Percentiles rank a stretch among this genome's conserved stretches.
phyloP scores from a whole-genome alignment of 2,888 invertebrate genomes.

The Xestoiulus laeticollis region DNA sequence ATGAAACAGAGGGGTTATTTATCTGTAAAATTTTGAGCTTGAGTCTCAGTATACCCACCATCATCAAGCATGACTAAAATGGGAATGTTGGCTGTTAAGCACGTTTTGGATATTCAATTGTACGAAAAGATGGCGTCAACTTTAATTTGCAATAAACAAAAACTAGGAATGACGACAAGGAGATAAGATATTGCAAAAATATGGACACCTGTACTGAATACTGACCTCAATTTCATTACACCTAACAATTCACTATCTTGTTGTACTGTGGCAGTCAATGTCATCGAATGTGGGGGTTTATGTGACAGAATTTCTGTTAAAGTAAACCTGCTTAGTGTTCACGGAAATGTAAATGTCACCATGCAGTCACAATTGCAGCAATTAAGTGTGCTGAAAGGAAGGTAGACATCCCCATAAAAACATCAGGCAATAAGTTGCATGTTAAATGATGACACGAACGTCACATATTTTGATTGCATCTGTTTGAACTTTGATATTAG shows the following conservation, averaged over 20 bases:
- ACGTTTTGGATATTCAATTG: slow-evolving; percentile 45
- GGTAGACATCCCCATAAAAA: neutral
- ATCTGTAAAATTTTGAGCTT: neutral
- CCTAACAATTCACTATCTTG: too few relatives aligned
- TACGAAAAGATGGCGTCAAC: slow-evolving; percentile 10
- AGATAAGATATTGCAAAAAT: neutral
- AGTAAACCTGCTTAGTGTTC: too few relatives aligned
- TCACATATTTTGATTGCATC: slow-evolving; percentile 23
- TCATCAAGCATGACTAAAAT: slow-evolving; percentile 28
- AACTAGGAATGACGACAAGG: neutral
- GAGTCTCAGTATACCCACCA: slow-evolving; percentile 5
- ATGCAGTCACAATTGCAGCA: neutral
- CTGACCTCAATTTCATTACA: too few relatives aligned
- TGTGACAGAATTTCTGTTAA: too few relatives aligned
- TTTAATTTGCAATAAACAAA: neutral
- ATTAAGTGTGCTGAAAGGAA: neutral
- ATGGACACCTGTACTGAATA: neutral
- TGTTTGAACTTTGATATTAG: slow-evolving; percentile 41
- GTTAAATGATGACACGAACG: slow-evolving; percentile 30
- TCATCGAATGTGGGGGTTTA: too few relatives aligned
- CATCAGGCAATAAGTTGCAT: neutral
- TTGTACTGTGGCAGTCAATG: too few relatives aligned
- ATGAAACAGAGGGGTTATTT: neutral
- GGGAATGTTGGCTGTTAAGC: neutral
- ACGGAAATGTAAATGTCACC: neutral